phyloP scores from a whole-genome alignment of 2,113 vertebrate genomes.

The Corythoichthys haematopterus region DNA sequence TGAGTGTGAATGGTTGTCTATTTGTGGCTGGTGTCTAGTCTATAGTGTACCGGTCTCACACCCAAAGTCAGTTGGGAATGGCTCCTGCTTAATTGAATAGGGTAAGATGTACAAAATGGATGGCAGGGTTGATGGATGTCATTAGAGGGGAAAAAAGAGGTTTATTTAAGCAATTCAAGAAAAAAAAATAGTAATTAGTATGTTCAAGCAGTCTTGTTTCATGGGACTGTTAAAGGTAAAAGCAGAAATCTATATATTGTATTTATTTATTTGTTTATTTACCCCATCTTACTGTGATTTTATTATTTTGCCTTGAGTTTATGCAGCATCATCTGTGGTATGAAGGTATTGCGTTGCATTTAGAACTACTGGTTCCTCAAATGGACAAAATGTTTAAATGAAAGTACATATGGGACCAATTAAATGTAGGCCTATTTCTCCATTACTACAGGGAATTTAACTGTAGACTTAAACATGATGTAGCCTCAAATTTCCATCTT shows the following conservation, averaged over 20 bases:
- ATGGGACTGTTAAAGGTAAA: background rate
- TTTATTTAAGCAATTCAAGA: background rate
- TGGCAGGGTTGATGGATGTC: background rate
- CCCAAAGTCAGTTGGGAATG: background rate
- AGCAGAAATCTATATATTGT: background rate
- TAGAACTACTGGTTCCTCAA: conserved; percentile 21
- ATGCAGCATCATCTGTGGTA: background rate
- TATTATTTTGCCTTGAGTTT: background rate
- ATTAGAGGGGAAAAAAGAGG: background rate
- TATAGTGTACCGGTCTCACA: background rate
- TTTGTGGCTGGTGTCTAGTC: background rate
- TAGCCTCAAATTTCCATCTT: conserved; percentile 42
- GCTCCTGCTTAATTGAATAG: background rate
- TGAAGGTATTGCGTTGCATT: conserved; percentile 1
- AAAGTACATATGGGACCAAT: conserved; percentile 60
- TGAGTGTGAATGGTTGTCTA: background rate
- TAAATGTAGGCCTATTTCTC: conserved; percentile 53
- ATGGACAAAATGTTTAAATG: conserved; percentile 30
- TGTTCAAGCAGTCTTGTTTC: background rate
- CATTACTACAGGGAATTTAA: conserved; percentile 62
- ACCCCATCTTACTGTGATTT: too few relatives aligned
- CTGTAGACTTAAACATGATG: conserved; percentile 61
- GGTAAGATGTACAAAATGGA: background rate
- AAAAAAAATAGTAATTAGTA: background rate
- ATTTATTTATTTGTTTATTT: background rate